phyloP scores from a whole-genome alignment of 2,113 vertebrate species.

The Myrmecophaga tridactyla region DNA sequence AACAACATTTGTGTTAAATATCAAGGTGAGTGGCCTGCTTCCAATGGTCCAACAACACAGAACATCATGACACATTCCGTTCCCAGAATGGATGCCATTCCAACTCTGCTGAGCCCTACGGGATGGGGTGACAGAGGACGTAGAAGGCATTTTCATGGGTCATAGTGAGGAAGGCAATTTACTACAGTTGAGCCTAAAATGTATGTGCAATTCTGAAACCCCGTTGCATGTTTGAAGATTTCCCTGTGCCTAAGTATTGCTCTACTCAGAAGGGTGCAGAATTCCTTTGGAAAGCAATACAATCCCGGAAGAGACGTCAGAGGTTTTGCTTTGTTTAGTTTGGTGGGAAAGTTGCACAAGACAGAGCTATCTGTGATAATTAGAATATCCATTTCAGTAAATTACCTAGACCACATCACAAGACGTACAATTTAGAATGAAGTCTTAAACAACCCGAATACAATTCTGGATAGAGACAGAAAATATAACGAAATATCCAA shows the following conservation, averaged over 20 bases:
- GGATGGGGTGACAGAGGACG: background rate
- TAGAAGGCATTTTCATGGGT: rapidly evolving
- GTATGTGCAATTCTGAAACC: background rate
- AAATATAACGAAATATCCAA: too few species aligned
- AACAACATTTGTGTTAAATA: background rate
- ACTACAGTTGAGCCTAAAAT: too few species aligned
- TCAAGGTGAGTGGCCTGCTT: too few species aligned
- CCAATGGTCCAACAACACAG: rapidly evolving
- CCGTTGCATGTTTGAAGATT: background rate
- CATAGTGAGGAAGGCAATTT: background rate
- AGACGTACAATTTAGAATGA: too few species aligned
- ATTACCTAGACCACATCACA: too few species aligned
- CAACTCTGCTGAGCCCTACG: rapidly evolving
- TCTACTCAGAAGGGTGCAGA: background rate
- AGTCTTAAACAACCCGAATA: too few species aligned
- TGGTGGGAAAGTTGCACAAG: background rate
- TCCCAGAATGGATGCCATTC: background rate
- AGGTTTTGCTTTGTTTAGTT: background rate
- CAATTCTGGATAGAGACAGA: background rate
- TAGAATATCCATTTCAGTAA: background rate
- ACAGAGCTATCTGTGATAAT: rapidly evolving
- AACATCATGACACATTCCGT: too few species aligned
- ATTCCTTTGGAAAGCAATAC: background rate
- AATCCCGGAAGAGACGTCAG: too few species aligned
- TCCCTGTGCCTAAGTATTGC: background rate